phyloP scores from a whole-genome alignment of 1,140 invertebrate species.

The Brevipalpus yothersi region DNA sequence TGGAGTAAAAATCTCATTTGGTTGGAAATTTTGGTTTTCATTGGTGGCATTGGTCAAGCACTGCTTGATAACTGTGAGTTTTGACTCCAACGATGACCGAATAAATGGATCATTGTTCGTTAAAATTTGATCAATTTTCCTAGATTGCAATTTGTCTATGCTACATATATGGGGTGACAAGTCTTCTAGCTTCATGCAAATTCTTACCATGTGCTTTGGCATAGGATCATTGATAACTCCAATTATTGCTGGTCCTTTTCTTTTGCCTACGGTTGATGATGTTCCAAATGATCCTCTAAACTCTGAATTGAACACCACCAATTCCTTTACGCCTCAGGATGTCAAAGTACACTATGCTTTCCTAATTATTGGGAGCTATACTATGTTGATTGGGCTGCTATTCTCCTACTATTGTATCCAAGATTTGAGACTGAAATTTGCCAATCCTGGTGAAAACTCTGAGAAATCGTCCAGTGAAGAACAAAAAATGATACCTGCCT shows the following conservation, averaged over 20 bases:
- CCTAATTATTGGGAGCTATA: not conserved
- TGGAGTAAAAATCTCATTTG: no score
- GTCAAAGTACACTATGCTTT: not conserved
- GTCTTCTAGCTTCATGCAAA: not conserved
- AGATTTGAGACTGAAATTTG: no score
- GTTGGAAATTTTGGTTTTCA: not conserved
- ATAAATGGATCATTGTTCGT: not conserved
- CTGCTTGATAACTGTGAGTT: not conserved
- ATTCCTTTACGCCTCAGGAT: not conserved
- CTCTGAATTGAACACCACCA: not conserved
- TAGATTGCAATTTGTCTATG: not conserved
- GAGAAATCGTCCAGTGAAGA: not conserved
- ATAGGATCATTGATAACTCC: not conserved
- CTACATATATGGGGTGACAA: not conserved
- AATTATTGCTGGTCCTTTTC: not conserved
- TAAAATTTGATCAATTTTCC: not conserved
- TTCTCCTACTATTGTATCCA: not conserved
- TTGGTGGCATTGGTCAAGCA: not conserved
- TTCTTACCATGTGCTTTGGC: not conserved
- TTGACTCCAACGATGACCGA: not conserved
- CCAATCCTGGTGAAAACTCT: not conserved
- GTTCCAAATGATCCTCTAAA: not conserved
- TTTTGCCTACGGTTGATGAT: not conserved
- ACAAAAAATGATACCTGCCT: not conserved
- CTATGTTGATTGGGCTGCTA: not conserved